phyloP scores from a whole-genome alignment of 2,113 vertebrate genomes.

The Dolichallabes microphthalmus region DNA sequence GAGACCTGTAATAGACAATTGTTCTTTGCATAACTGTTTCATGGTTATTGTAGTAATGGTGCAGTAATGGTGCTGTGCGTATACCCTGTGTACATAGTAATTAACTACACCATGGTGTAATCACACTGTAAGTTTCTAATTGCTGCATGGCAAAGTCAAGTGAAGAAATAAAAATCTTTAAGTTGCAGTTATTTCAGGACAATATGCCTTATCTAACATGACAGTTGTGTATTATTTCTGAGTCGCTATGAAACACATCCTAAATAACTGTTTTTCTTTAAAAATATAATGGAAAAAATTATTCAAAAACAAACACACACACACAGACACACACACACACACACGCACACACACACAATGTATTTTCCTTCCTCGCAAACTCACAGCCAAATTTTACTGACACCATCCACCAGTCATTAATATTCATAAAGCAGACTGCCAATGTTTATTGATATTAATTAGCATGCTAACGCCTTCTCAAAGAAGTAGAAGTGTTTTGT shows the following conservation, averaged over 20 bases:
- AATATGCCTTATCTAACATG: not conserved
- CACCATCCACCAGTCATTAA: not conserved
- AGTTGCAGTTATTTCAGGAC: not conserved
- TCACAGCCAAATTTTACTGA: not conserved
- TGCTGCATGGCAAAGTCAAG: not conserved
- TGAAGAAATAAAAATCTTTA: not conserved
- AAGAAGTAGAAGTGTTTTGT: not conserved
- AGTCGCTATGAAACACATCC: not conserved
- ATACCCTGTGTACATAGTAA: not conserved
- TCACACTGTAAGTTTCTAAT: constrained; percentile 5
- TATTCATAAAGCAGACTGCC: not conserved
- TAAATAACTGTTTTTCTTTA: no score
- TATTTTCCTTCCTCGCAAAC: not conserved
- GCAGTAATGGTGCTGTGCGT: constrained; percentile 5
- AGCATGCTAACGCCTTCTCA: not conserved
- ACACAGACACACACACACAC: no score
- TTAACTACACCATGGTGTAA: constrained; percentile 17
- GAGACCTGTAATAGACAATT: constrained; percentile 38
- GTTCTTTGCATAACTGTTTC: constrained; percentile 24
- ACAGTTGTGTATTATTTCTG: not conserved
- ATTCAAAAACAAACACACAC: no score
- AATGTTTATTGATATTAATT: not conserved
- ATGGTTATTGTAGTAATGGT: constrained; percentile 2
- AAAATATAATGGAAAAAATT: no score
- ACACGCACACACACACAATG: no score